Evolutionary conservation across 1,140 invertebrate genomes (phyloP).

Genomic region (Caenorhabditis remanei): DNA sequence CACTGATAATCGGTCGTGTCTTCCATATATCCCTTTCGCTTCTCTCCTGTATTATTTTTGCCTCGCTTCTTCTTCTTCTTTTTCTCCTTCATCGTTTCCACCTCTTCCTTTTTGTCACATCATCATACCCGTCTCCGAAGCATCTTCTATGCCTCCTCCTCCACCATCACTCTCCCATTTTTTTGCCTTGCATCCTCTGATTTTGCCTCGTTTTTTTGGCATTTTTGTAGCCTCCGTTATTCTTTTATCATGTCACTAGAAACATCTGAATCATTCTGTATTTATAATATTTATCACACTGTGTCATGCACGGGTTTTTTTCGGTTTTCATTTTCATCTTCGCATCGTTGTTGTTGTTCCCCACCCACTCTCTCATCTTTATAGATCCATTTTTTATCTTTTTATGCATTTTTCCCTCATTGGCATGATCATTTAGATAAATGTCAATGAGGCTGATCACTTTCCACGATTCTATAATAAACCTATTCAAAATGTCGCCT

Average conservation of each 20-base stretch:
- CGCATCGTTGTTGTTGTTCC: background rate
- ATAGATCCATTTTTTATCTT: background rate
- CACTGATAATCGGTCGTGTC: conserved; percentile 7
- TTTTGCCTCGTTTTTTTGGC: conserved; percentile 36
- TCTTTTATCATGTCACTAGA: background rate
- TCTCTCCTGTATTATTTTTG: conserved; percentile 36
- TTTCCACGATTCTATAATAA: background rate
- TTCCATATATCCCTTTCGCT: background rate
- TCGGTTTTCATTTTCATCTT: background rate
- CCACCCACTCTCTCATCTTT: background rate
- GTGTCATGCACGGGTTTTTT: conserved; percentile 42
- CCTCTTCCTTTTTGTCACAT: conserved; percentile 25
- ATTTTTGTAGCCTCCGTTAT: conserved; percentile 6
- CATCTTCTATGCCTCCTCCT: background rate
- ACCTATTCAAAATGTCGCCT: background rate
- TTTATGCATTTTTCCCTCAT: background rate
- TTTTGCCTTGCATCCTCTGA: background rate
- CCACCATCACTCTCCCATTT: background rate
- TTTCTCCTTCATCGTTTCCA: background rate
- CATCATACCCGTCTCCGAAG: conserved; percentile 33
- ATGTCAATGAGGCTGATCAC: background rate
- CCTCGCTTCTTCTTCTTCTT: background rate
- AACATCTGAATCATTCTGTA: conserved; percentile 32
- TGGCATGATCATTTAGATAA: background rate
- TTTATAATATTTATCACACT: conserved; percentile 19